Evolutionary conservation across 2,888 invertebrate species (phyloP), one percentile per base, ranked within the genome.

Genomic region (Desoria tigrina): DNA sequence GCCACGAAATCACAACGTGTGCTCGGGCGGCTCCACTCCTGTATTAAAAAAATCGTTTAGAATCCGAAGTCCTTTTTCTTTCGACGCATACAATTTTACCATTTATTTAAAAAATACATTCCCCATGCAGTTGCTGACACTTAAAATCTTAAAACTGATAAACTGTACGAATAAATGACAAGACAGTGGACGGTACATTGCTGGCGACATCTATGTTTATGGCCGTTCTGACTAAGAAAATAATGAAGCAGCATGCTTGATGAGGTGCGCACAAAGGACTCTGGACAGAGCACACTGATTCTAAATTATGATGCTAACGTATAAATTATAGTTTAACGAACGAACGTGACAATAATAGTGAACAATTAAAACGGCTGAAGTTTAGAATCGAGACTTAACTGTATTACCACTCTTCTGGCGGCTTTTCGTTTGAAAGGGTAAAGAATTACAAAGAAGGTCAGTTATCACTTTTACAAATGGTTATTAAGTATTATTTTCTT

Each of bases 1-100:
- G 72, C 76, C 66, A 76, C 76, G 74, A 74, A 76, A 69, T 76
- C 76, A 74, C 75, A 75, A 72, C 76, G 74, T 64, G 76, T 76
- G 67, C 75, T 75, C 65, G 76, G 76, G 56, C 76, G 66, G 61
- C 74, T 75, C 76, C 76, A 76, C 68, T 76, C 76, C 76, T 76
- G 4, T 24, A 45, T 45, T 45, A 6, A 50, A 50, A 57, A 51
- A 45, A 21, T 45, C n/a, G n/a, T 51, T 23, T 23, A 24, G 21
- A 27, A 51, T 11, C 7, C 23, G 53, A 23, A n/a, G 4, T 16
- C 24, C 4, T 14, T 23, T 11, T 11, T 9, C 26, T 6, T 21
- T 21, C 9, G 24, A 51, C 9, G 27, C 27, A 26, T 51, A 9
- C 53, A 11, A 23, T 27, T 26, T 51, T 14, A 49, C n/a, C n/a